Conservation (phyloP, 1,140 invertebrate species). For the Drosophila grimshawi region DNA sequence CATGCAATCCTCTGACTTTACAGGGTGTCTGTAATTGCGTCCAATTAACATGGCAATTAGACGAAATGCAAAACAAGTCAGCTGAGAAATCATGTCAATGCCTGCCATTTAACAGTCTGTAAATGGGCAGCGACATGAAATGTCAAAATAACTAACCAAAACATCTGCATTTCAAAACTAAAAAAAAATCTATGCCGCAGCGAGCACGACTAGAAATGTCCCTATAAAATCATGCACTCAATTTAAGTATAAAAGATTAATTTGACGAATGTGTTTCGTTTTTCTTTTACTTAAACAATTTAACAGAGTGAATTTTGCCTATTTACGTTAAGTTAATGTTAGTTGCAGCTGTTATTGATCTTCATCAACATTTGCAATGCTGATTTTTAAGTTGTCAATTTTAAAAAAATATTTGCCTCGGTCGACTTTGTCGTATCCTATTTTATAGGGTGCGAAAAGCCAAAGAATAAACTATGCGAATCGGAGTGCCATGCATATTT, state of each 20-base stretch:
- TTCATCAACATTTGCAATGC: neutral
- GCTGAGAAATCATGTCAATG: slow-evolving; percentile 74
- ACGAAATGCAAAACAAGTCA: slow-evolving; percentile 33
- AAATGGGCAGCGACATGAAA: slow-evolving; percentile 71
- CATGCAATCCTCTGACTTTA: slow-evolving; percentile 39
- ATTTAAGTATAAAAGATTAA: neutral
- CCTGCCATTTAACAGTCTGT: slow-evolving; percentile 59
- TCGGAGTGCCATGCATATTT: slow-evolving; percentile 61
- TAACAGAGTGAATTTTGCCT: too few relatives aligned
- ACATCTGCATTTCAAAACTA: neutral
- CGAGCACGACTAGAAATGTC: slow-evolving; percentile 2
- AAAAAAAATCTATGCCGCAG: slow-evolving; percentile 13
- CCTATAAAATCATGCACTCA: neutral
- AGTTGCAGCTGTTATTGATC: too few relatives aligned
- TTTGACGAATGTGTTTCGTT: too few relatives aligned
- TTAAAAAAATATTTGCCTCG: too few relatives aligned
- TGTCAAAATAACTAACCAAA: slow-evolving; percentile 20
- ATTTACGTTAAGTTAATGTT: too few relatives aligned
- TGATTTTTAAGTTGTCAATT: too few relatives aligned
- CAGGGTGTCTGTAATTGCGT: slow-evolving; percentile 57
- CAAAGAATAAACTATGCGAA: slow-evolving; percentile 38
- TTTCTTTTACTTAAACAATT: too few relatives aligned
- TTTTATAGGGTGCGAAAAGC: slow-evolving; percentile 12
- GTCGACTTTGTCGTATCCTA: neutral
- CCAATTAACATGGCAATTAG: slow-evolving; percentile 73